Percentiles rank a stretch among this genome's conserved stretches.
These are phyloP conservation scores for Nymphalis polychloros DNA, from an alignment of 2,888 invertebrate genomes.

Conservation along the genomic window DNA sequence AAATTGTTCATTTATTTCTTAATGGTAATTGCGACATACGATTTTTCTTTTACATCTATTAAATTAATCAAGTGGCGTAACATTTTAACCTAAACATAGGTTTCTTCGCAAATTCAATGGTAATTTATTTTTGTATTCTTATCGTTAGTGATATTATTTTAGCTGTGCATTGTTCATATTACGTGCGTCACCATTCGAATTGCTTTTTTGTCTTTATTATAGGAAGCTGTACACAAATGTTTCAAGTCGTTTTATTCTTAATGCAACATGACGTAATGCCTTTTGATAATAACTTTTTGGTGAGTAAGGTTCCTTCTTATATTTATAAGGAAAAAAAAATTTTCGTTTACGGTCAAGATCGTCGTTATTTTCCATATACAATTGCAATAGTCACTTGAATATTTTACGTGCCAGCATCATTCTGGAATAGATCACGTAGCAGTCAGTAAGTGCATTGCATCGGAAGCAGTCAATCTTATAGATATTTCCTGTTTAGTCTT, in stretches of 20 bases:
- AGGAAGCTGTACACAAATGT: not conserved
- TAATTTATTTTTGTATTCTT: not conserved
- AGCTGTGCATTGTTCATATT: not conserved
- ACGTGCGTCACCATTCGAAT: not conserved
- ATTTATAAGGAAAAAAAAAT: not conserved
- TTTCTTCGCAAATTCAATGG: not conserved
- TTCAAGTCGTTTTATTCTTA: not conserved
- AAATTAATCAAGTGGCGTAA: not conserved
- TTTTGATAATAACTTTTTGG: not conserved
- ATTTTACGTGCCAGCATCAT: slow-evolving; percentile 21
- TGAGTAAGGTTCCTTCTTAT: not conserved
- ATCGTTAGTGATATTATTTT: not conserved
- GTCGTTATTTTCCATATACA: slow-evolving; percentile 19
- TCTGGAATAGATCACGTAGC: slow-evolving; percentile 18
- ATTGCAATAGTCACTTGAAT: slow-evolving; percentile 17
- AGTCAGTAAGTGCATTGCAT: slow-evolving; percentile 17
- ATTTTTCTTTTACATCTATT: not conserved
- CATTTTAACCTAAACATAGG: not conserved
- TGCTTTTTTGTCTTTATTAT: not conserved
- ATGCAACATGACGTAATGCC: not conserved
- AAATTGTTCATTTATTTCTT: slow-evolving; percentile 9
- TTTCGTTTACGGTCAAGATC: slow-evolving; percentile 13
- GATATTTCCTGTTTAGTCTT: slow-evolving; percentile 26
- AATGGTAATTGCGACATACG: not conserved
- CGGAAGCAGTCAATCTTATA: slow-evolving; percentile 30